Evolutionary conservation across 2,113 vertebrate genomes (phyloP), one percentile per base, ranked within the genome.

Genomic region (Oryzias melastigma): DNA sequence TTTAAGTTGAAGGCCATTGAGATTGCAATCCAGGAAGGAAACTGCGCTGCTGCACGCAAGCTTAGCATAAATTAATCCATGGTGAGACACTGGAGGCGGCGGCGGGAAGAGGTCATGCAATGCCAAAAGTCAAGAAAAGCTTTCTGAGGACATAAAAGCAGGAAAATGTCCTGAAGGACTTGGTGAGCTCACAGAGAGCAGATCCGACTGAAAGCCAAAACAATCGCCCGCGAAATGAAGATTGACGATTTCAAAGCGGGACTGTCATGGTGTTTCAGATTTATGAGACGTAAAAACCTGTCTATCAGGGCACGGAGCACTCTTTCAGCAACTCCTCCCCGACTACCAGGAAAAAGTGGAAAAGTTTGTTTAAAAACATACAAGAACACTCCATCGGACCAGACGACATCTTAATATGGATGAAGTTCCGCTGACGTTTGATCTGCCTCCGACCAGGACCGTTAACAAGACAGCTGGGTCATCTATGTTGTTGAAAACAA

Each of bases 381-480:
- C 5, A 12, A 0, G 45, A 66, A 7, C 13, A 72, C 43, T 62
- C 57, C 45, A 70, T 63, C 7, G 24, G 53, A 22, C 62, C 49
- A 27, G 19, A 74, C n/a, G 4, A 68, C 5, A 55, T 79, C 35
- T 68, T 48, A 61, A 73, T 52, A 73, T 81, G 69, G 67, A 78
- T 72, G 60, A 65, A n/a, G n/a, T n/a, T n/a, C n/a, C n/a, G n/a
- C n/a, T n/a, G n/a, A n/a, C n/a, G n/a, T n/a, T n/a, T n/a, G 68
- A 84, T 20, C 64, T 78, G 64, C 71, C 73, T 72, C 61, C 75
- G 1, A 79, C 72, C 14, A 19, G n/a, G 53, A 55, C 53, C 15
- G 53, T 55, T 19, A 41, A 55, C 35, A 74, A 45, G 29, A 72
- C 20, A 65, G 62, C 63, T 45, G 24, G 1, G 42, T 66, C 46